Evolutionary conservation across 2,113 vertebrate species (phyloP), one percentile per base, ranked within the genome.

Genomic region (Thunnus thynnus): DNA sequence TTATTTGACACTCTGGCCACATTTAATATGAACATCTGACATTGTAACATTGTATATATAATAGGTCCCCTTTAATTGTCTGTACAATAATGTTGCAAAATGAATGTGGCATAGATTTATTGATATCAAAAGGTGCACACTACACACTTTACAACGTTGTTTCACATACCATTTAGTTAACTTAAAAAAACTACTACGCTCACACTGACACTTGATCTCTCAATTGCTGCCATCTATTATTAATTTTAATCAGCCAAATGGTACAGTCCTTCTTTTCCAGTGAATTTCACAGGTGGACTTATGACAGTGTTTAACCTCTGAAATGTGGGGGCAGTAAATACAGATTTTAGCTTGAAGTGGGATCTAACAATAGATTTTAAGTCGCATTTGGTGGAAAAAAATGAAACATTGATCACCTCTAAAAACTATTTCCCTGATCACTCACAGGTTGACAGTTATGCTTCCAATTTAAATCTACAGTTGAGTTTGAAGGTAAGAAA

Each of bases 241-340:
- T 74, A 54, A 82, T 78, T 12, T 71, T 62, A 72, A 68, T 74
- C 54, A 83, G 73, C 30, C 55, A 57, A 78, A 22, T 62, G 36
- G 63, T 17, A 9, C 47, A 52, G 58, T 46, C 46, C 13, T n/a
- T 13, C 27, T 58, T 52, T 60, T 54, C 18, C 75, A 16, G 20
- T 41, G 3, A 68, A 46, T 52, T 58, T 41, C 36, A 41, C 47
- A 66, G 12, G 73, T 30, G 22, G 12, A 69, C 44, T 52, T 69
- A 57, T 46, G 54, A 64, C 54, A 69, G 27, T 18, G 36, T 16
- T 57, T 13, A 0, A 56, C 18, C 20, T 79, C 56, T 18, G 47
- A 58, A 41, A 44, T 5, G 11, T 25, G 36, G 5, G 41, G 30
- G 22, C 3, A n/a, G 5, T 50, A 72, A 47, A 70, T 65, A 25